phyloP scores from a whole-genome alignment of 2,797 vertebrate genomes.

The Sciaenops ocellatus region DNA sequence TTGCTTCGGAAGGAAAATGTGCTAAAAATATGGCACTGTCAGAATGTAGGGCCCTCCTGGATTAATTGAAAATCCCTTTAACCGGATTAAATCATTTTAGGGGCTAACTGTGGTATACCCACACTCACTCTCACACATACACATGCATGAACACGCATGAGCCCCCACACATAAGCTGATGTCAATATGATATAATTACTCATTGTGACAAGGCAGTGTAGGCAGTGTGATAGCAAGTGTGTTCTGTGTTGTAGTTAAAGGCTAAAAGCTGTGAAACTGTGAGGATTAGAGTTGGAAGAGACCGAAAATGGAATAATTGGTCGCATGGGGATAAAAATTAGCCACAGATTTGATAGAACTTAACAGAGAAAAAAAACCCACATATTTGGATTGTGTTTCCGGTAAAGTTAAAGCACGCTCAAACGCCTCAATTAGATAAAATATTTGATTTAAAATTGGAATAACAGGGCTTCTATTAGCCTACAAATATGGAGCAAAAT shows the following conservation, averaged over 20 bases:
- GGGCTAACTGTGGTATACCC: conserved; percentile 44
- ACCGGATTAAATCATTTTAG: conserved; percentile 69
- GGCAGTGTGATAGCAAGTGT: conserved; percentile 71
- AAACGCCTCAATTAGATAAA: not conserved
- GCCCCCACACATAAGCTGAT: conserved; percentile 71
- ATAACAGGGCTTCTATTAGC: not conserved
- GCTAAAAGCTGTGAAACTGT: conserved; percentile 73
- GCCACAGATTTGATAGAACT: conserved; percentile 14
- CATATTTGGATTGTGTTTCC: conserved; percentile 1
- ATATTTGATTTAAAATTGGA: not conserved
- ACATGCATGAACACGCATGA: conserved; percentile 58
- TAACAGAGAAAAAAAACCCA: conserved; percentile 4
- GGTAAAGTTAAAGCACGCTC: not conserved
- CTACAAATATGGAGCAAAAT: not conserved
- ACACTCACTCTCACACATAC: conserved; percentile 44
- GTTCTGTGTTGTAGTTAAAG: conserved; percentile 71
- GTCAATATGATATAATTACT: conserved; percentile 77
- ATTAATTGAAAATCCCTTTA: conserved; percentile 75
- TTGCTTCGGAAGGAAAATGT: conserved; percentile 45
- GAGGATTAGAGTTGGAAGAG: conserved; percentile 55
- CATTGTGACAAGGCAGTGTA: conserved; percentile 72
- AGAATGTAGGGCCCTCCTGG: conserved; percentile 69
- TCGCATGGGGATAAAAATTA: conserved; percentile 38
- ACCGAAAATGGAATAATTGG: conserved; percentile 50
- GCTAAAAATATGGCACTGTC: conserved; percentile 64